Conservation (phyloP, 2,888 invertebrate genomes). For the Pristionchus mayeri region DNA sequence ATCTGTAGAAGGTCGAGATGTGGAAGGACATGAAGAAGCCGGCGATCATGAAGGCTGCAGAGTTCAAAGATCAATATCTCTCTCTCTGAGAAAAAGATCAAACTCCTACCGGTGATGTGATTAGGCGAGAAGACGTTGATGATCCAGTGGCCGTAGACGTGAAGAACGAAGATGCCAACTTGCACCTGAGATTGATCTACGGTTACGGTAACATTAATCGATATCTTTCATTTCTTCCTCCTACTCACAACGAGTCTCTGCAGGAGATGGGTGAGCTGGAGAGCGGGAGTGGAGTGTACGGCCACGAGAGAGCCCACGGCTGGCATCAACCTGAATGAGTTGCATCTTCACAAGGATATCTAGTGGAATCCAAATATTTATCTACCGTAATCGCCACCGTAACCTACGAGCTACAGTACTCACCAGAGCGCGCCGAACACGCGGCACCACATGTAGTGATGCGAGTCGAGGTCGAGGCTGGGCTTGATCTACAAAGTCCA, state of each 20-base stretch:
- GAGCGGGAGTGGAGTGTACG: slow-evolving; percentile 58
- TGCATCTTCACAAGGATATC: not conserved
- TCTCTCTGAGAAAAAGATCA: slow-evolving; percentile 12
- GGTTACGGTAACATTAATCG: too few species aligned
- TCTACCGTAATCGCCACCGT: too few species aligned
- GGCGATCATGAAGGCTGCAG: slow-evolving; percentile 70
- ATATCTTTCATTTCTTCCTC: not conserved
- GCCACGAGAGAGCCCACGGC: slow-evolving; percentile 68
- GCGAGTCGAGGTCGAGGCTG: slow-evolving; percentile 65
- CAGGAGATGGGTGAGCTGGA: slow-evolving; percentile 64
- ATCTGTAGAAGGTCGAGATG: slow-evolving; percentile 64
- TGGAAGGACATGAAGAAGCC: slow-evolving; percentile 74
- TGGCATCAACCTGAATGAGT: slow-evolving; percentile 52
- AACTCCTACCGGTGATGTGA: slow-evolving; percentile 59
- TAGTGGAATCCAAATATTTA: not conserved
- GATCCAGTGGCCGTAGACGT: slow-evolving; percentile 68
- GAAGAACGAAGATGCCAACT: slow-evolving; percentile 64
- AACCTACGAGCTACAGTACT: not conserved
- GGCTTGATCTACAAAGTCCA: slow-evolving; percentile 62
- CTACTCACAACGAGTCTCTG: slow-evolving; percentile 64
- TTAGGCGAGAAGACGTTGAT: slow-evolving; percentile 63
- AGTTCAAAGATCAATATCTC: slow-evolving; percentile 52
- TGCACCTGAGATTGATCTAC: slow-evolving; percentile 64
- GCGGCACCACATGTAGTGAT: slow-evolving; percentile 71
- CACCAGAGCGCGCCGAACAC: slow-evolving; percentile 64